Evolutionary conservation across 2,888 invertebrate species (phyloP), one percentile per base, ranked within the genome.

Genomic region (Lathronympha strigana): DNA sequence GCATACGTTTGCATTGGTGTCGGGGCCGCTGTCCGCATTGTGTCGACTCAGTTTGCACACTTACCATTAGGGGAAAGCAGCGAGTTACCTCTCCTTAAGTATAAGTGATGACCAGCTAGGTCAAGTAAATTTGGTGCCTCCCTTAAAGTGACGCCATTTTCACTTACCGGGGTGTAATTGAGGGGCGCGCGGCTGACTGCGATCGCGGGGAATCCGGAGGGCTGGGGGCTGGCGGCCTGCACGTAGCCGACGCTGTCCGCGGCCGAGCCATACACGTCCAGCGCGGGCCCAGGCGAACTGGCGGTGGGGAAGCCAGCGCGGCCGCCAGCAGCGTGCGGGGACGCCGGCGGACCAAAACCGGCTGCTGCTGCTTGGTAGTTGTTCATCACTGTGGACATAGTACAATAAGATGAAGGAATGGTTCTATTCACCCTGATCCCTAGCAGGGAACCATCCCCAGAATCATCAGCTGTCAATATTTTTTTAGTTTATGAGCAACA

Each of bases 161-260:
- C n/a, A 38, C 47, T 25, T 93, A 97, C 97, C 94, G 97, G 97
- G 94, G 96, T 97, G 92, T 97, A 97, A 94, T 97, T 97, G 93
- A 97, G 95, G 90, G 97, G 97, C 83, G 97, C 97, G 87, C 97
- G 96, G 94, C 97, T 97, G 84, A 97, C 97, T 79, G 97, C 97
- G 90, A 98, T 97, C 78, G 97, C 96, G 83, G 98, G 97, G 93
- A 98, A 98, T 82, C 97, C 97, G 83, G 98, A 97, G 78, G 98
- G 98, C 92, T 98, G 98, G 80, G 98, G 98, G 93, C 98, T 98
- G 78, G 98, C 97, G 79, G 98, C 98, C 93, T 98, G 98, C 85
- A 98, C 98, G 92, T 98, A 98, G 86, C 98, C 97, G 76, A 97
- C 96, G 84, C 96, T 96, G 84, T 97, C 97, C 73, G 94, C 95